phyloP scores from a whole-genome alignment of 2,888 invertebrate species.

The Heliconius hortense region DNA sequence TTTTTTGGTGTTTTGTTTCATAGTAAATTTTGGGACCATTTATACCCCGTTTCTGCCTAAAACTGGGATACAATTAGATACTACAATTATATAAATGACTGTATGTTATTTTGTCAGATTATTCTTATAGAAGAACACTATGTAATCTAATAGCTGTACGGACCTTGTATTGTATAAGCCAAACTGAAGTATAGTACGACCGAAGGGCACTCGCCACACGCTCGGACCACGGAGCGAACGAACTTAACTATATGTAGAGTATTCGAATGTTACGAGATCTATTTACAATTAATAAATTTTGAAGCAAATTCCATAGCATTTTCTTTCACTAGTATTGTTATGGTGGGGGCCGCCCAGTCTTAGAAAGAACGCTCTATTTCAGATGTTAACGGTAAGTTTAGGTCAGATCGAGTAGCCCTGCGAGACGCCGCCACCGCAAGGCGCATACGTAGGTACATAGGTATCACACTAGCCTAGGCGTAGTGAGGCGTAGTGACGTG shows the following conservation, averaged over 20 bases:
- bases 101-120: constrained; percentile 43
- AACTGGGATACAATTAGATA: constrained; percentile 52
- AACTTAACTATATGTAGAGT: constrained; percentile 54
- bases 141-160: constrained; percentile 39
- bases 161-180: constrained; percentile 41
- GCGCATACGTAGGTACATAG: constrained; percentile 38
- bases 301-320: constrained; percentile 76
- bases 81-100: constrained; percentile 49
- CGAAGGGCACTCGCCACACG: constrained; percentile 53
- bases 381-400: constrained; percentile 82
- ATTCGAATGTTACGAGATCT: constrained; percentile 71
- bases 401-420: constrained; percentile 66
- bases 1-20: constrained; percentile 73
- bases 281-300: constrained; percentile 76
- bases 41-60: constrained; percentile 59
- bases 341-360: constrained; percentile 74
- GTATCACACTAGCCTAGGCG: constrained; percentile 24
- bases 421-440: constrained; percentile 36
- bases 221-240: constrained; percentile 50
- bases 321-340: constrained; percentile 67
- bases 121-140: constrained; percentile 42
- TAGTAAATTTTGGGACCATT: constrained; percentile 81
- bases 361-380: constrained; percentile 77
- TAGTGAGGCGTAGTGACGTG: constrained; percentile 46
- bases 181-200: constrained; percentile 75